These are phyloP conservation scores for Hypena proboscidalis DNA, from an alignment of 2,888 invertebrate genomes.

Conservation along the genomic window DNA sequence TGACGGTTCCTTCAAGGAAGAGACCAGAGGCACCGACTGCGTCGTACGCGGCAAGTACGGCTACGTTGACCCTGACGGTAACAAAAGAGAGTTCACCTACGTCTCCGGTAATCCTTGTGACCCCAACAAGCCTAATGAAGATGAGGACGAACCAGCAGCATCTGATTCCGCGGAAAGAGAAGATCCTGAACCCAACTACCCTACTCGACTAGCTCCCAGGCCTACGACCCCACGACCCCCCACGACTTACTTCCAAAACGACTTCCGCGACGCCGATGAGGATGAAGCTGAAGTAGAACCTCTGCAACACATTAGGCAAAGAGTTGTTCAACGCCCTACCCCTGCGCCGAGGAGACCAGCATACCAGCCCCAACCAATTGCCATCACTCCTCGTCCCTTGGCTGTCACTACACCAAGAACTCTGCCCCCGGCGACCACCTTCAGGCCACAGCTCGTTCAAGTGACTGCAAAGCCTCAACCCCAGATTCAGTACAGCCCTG, in stretches of 20 bases:
- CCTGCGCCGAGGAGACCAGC: conserved; percentile 68
- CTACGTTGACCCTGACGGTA: conserved; percentile 94
- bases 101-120: conserved; percentile 95
- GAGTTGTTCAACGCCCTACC: conserved; percentile 79
- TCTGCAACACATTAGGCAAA: conserved; percentile 75
- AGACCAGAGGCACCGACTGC: conserved; percentile 93
- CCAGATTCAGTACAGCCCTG: conserved; percentile 77
- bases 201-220: conserved; percentile 74
- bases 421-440: conserved; percentile 88
- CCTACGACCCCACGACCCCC: conserved; percentile 84
- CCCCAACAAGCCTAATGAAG: conserved; percentile 91
- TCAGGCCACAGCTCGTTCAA: conserved; percentile 86
- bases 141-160: conserved; percentile 82
- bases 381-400: conserved; percentile 86
- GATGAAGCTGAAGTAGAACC: conserved; percentile 85
- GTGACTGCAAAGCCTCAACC: conserved; percentile 84
- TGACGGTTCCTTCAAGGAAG: conserved; percentile 94
- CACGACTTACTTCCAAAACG: conserved; percentile 90
- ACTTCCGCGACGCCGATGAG: conserved; percentile 87
- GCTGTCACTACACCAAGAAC: conserved; percentile 78
- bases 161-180: conserved; percentile 86
- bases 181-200: conserved; percentile 87
- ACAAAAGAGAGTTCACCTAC: conserved; percentile 94
- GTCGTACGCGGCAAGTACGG: conserved; percentile 95
- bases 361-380: conserved; percentile 81